phyloP scores from a whole-genome alignment of 2,113 vertebrate genomes.

The Corvus moneduloides region DNA sequence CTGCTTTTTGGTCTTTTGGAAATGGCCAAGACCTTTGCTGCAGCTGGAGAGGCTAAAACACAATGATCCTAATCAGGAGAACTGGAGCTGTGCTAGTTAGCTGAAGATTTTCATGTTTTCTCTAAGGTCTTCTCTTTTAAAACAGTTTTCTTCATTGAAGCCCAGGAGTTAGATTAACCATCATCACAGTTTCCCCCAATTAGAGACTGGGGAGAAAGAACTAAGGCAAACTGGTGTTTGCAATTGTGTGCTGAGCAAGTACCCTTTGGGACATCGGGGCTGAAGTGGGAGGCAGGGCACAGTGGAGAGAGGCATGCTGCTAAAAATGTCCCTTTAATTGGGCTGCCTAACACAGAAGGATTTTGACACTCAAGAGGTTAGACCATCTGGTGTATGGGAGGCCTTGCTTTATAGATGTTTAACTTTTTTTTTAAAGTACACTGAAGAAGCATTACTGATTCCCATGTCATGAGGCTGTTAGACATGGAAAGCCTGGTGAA shows the following conservation, averaged over 20 bases:
- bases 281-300: slow-evolving; percentile 32
- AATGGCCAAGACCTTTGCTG: background rate
- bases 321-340: slow-evolving; percentile 58
- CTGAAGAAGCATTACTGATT: slow-evolving; percentile 45
- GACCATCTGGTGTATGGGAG: slow-evolving; percentile 38
- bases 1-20: background rate
- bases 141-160: background rate
- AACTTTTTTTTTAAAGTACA: slow-evolving; percentile 1
- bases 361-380: slow-evolving; percentile 55
- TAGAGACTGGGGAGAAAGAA: slow-evolving; percentile 9
- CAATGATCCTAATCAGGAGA: background rate
- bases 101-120: background rate
- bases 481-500: slow-evolving; percentile 39
- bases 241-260: slow-evolving; percentile 56
- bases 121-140: background rate
- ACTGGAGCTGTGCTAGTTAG: background rate
- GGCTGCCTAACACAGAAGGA: slow-evolving; percentile 24
- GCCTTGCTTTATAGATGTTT: slow-evolving; percentile 28
- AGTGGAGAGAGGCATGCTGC: background rate
- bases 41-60: background rate
- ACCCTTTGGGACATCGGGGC: slow-evolving; percentile 15
- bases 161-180: slow-evolving; percentile 9
- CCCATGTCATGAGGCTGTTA: slow-evolving; percentile 45
- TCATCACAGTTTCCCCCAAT: slow-evolving; percentile 5
- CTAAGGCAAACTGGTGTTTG: slow-evolving; percentile 27